Base-by-base conservation (phyloP, 2,888 invertebrate species). In the Abrostola triplasia region DNA sequence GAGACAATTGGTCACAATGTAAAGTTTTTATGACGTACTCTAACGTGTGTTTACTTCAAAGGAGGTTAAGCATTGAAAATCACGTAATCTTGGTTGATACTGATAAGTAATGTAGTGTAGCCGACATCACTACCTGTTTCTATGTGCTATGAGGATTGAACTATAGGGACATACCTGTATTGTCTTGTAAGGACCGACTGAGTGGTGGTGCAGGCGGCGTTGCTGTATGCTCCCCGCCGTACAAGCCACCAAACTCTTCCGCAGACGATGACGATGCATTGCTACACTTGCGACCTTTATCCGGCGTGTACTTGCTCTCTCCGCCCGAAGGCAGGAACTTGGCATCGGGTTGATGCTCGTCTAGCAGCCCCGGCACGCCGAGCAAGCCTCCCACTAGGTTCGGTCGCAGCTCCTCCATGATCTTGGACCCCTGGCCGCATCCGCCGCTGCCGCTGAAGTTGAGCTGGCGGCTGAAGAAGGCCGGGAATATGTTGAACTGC, bases 401-500 rank as follows among this genome's bases (percentile, higher is more conserved):
- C 56, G 98, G 98, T 88, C 98, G 94, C 79, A 98, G 93, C 87
- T 98, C 98, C 88, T 98, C 98, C 98, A 98, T 98, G 89, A 98
- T 96, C 88, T 97, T 97, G 58, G 95, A 89, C 79, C 96, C 96
- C 85, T 97, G 97, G 37, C 97, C 96, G 85, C 96, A 96, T 65
- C 95, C 96, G 66, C 96, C 96, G 67, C 96, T 92, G 81, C 96
- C 95, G 55, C 96, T 96, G 92, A 98, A 98, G 92, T 98, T 98
- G 81, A 98, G 95, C 92, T 98, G 98, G 73, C 98, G 95, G 95
- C 98, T 98, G 92, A 98, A 98, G 89, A 98, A 98, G 69, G 98
- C 98, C 83, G 98, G 98, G 92, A 98, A 98, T 86, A 98, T 98
- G 95, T 98, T 98, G 95, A 98, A 98, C 95, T 98, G 98, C 89